A percentile compares a stretch with the other conserved stretches of the same genome.
phyloP scores from a whole-genome alignment of 2,888 invertebrate species.

The Habroteleia sp. region DNA sequence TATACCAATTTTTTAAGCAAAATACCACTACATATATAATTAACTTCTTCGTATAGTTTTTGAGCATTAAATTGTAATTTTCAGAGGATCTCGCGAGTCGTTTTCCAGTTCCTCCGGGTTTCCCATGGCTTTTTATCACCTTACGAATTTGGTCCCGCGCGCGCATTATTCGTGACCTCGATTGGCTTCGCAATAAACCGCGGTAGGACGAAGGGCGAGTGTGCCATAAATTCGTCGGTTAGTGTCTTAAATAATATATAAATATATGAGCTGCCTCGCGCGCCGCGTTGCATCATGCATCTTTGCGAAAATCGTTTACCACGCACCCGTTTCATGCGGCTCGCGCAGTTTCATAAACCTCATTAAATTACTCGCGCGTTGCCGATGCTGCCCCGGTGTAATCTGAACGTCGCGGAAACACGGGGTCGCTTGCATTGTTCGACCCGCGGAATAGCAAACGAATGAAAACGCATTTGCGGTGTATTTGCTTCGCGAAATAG shows the following conservation, averaged over 20 bases:
- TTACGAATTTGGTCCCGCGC: constrained; percentile 15
- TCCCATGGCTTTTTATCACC: constrained; percentile 39
- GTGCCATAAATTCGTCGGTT: constrained; percentile 56
- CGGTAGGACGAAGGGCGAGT: constrained; percentile 40
- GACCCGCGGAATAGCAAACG: constrained; percentile 9
- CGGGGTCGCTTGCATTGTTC: constrained; percentile 13
- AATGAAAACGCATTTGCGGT: constrained; percentile 11
- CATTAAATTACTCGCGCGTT: constrained; percentile 69
- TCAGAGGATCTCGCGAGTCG: too few relatives aligned
- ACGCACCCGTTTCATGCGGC: constrained; percentile 54
- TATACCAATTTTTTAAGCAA: too few relatives aligned
- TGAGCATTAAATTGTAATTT: too few relatives aligned
- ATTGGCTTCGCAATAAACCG: constrained; percentile 29
- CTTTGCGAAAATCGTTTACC: constrained; percentile 54
- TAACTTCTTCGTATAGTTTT: too few relatives aligned
- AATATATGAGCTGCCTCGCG: constrained; percentile 51
- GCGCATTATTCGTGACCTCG: constrained; percentile 29
- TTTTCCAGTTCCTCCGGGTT: constrained; percentile 5
- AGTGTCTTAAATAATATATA: constrained; percentile 58
- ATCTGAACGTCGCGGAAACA: constrained; percentile 44
- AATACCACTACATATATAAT: too few relatives aligned
- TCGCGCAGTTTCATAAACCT: constrained; percentile 67
- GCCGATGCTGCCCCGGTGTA: constrained; percentile 38
- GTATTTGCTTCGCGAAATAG: constrained; percentile 2
- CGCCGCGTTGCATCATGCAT: constrained; percentile 34